These are phyloP conservation scores for Brachynemurus nebulosus DNA, from an alignment of 2,888 invertebrate genomes.

Conservation along the genomic window DNA sequence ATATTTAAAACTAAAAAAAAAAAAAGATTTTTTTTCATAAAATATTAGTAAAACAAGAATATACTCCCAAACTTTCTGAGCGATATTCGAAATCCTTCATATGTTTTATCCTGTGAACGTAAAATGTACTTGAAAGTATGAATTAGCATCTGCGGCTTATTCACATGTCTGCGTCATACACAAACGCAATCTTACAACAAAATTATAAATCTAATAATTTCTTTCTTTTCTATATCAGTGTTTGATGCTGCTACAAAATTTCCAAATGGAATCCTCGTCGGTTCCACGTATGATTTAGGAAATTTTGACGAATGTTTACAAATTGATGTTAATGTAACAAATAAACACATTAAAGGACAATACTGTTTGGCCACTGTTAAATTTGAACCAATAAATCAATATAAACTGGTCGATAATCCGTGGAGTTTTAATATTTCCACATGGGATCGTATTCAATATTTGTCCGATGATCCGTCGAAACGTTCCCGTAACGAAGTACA, in stretches of 20 bases:
- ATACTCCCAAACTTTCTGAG: too few relatives aligned
- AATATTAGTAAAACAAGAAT: too few relatives aligned
- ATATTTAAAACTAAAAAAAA: too few relatives aligned
- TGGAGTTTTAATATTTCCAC: conserved; percentile 19
- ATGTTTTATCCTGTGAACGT: too few relatives aligned
- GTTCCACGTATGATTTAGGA: conserved; percentile 51
- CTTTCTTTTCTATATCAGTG: too few relatives aligned
- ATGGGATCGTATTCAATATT: conserved; percentile 19
- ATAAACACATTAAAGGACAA: conserved; percentile 36
- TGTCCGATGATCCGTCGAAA: conserved; percentile 15
- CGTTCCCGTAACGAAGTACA: conserved; percentile 27
- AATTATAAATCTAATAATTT: too few relatives aligned
- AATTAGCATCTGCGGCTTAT: too few relatives aligned
- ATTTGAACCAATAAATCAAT: conserved; percentile 25
- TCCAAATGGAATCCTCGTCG: conserved; percentile 50
- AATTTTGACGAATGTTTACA: conserved; percentile 56
- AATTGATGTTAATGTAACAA: conserved; percentile 20
- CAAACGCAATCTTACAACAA: too few relatives aligned
- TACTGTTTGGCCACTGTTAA: conserved; percentile 47
- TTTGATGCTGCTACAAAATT: conserved; percentile 57
- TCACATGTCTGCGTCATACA: too few relatives aligned
- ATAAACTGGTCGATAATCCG: conserved; percentile 14
- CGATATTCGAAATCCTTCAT: too few relatives aligned
- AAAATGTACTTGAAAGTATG: too few relatives aligned
- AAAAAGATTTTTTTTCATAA: too few relatives aligned